These are phyloP conservation scores for Allygus modestus DNA, from an alignment of 2,888 invertebrate species.

Conservation along the genomic window DNA sequence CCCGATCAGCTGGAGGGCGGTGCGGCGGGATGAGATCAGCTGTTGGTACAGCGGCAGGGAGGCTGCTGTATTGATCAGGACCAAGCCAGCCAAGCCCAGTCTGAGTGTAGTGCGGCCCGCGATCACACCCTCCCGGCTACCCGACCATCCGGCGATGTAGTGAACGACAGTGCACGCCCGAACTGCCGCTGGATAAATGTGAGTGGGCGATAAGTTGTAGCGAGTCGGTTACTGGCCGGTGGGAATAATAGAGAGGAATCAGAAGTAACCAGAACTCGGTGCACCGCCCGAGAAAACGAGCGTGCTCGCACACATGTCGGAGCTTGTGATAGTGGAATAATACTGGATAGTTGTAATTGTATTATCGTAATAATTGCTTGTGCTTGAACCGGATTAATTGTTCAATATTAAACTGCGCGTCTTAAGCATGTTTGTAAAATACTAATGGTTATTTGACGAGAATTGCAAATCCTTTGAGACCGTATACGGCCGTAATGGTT, in stretches of 20 bases:
- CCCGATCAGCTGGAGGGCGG: background rate
- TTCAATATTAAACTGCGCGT: no score
- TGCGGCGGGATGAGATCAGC: background rate
- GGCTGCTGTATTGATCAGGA: slow-evolving; percentile 58
- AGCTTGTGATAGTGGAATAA: no score
- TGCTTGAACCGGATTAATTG: no score
- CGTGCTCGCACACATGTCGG: background rate
- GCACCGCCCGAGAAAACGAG: background rate
- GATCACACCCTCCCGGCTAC: slow-evolving; percentile 2
- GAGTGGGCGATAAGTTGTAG: background rate
- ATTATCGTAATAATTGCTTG: no score
- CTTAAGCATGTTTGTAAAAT: no score
- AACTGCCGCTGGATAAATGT: slow-evolving; percentile 8
- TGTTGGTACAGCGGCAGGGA: slow-evolving; percentile 35
- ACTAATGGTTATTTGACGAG: no score
- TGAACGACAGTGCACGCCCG: background rate
- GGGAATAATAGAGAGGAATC: background rate
- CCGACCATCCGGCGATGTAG: background rate
- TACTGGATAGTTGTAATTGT: no score
- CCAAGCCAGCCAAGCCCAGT: slow-evolving; percentile 9
- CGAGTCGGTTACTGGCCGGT: background rate
- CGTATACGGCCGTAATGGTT: no score
- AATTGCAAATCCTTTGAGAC: no score
- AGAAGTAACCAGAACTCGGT: background rate
- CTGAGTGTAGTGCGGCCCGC: slow-evolving; percentile 26